Evolutionary conservation across 2,888 invertebrate genomes (phyloP).

Genomic region (Bellardia pandia): DNA sequence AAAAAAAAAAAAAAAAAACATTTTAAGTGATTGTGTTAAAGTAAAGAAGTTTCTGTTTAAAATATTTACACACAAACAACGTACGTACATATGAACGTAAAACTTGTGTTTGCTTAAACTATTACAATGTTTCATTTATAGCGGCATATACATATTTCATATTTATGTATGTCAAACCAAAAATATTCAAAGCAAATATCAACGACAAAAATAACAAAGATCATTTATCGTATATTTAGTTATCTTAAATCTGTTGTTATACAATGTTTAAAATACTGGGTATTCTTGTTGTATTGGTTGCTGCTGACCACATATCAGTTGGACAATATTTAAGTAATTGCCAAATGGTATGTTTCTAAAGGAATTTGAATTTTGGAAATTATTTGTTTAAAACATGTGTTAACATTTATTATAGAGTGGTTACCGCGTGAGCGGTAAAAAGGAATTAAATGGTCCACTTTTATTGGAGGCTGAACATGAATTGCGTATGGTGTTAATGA

Average conservation of each 20-base stretch:
- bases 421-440: constrained; percentile 29
- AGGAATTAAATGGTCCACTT: neutral
- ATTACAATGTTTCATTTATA: constrained; percentile 27
- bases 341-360: constrained; percentile 29
- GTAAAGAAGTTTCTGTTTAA: neutral
- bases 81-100: neutral
- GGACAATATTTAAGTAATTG: constrained; percentile 48
- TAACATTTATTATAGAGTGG: constrained; percentile 23
- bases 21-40: too few relatives aligned
- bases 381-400: neutral
- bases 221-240: constrained; percentile 13
- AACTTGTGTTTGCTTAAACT: constrained; percentile 26
- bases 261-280: constrained; percentile 17
- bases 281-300: neutral
- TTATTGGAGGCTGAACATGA: constrained; percentile 54
- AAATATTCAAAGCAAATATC: neutral
- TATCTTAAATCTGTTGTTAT: constrained; percentile 1
- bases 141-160: constrained; percentile 2
- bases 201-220: constrained; percentile 1
- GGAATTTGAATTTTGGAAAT: neutral
- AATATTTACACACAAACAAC: constrained; percentile 4
- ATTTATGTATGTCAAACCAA: neutral
- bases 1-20: too few relatives aligned
- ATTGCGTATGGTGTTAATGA: constrained; percentile 40
- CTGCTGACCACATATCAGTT: neutral